Conservation (phyloP, 2,113 vertebrate species). For the Pluvianellus socialis region DNA sequence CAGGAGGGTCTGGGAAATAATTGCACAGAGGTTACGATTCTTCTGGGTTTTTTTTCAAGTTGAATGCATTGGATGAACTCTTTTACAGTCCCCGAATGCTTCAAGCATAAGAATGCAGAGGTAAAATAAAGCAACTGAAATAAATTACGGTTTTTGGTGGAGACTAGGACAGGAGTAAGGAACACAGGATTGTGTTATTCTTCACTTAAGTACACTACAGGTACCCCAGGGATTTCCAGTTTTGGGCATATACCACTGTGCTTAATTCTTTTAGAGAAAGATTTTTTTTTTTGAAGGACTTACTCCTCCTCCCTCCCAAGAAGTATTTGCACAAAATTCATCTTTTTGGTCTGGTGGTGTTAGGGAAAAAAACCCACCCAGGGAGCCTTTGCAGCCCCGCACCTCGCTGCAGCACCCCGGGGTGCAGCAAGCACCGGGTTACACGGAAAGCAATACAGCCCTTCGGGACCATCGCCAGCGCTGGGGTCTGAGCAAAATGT, state of each 20-base stretch:
- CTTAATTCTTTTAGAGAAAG: background rate
- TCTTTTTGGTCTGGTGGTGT: background rate
- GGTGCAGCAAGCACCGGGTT: background rate
- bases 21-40: background rate
- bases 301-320: background rate
- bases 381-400: background rate
- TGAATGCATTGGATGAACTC: background rate
- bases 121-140: background rate
- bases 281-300: background rate
- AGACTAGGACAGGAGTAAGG: background rate
- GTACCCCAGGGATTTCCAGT: background rate
- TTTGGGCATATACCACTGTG: background rate
- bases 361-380: background rate
- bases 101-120: background rate
- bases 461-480: background rate
- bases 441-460: background rate
- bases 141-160: background rate
- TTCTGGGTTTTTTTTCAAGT: conserved; percentile 1
- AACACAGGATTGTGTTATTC: background rate
- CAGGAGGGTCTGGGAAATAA: conserved; percentile 28
- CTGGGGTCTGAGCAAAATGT: background rate
- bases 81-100: background rate
- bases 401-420: background rate
- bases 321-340: background rate
- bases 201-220: background rate